Base-by-base conservation (phyloP, 2,797 vertebrate genomes). In the Chanos chanos region DNA sequence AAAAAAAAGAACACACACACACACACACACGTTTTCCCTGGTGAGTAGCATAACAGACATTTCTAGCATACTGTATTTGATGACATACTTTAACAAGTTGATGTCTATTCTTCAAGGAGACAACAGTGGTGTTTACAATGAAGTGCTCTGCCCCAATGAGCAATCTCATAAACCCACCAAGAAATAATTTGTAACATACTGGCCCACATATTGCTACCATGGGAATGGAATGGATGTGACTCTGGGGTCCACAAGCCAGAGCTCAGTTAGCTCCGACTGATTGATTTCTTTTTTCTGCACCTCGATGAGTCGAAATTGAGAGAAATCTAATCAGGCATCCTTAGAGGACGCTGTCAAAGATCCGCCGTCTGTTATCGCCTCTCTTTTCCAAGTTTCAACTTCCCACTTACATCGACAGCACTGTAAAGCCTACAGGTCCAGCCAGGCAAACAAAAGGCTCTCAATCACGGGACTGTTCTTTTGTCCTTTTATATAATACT, bases 291-390 rank as follows among this genome's bases (percentile, higher is more conserved):
- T 19, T 36, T 19, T 30, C 24, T 19, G 41, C 4, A 57, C 44
- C 27, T 50, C 3, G 1, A 27, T 22, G 34, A 39, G n/a, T 9
- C 24, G 25, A 36, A 24, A 45, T 25, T 19, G 33, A 64, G 50
- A 54, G 34, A 49, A 52, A 56, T 50, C 40, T 25, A 49, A 64
- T 43, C 62, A 57, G 31, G 55, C 61, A 16, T 64, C 52, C 44
- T 55, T 4, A 4, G 52, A 49, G 33, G 54, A 24, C 16, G 4
- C 24, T 44, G 50, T 36, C 60, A 47, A 37, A 33, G 18, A 15
- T 28, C 50, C 63, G 25, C 61, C 57, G 52, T 22, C 44, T 33
- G 34, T 53, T 56, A 52, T 64, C 62, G 50, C 53, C 53, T 34
- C 58, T 36, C 50, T 34, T 58, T 33, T 43, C 37, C 45, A 50